Percentiles rank a stretch among this genome's conserved stretches.
Evolutionary conservation across 2,113 vertebrate genomes (phyloP).

Genomic region (Caloenas nicobarica): DNA sequence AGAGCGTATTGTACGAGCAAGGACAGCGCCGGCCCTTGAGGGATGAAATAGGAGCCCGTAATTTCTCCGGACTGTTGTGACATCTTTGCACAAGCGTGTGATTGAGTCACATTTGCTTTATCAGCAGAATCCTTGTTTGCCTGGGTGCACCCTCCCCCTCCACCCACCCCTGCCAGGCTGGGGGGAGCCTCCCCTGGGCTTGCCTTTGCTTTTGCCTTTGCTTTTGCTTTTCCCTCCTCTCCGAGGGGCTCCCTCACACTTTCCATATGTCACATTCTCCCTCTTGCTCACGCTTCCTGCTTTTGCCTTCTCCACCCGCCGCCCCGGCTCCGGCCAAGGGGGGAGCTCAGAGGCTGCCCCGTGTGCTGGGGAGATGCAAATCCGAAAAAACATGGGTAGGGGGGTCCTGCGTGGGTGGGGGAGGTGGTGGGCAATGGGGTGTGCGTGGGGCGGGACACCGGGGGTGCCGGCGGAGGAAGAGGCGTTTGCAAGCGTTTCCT

Average conservation of each 20-base stretch:
- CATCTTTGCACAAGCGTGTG: conserved; percentile 74
- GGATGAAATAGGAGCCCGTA: conserved; percentile 71
- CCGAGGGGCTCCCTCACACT: neutral
- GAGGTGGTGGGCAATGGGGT: neutral
- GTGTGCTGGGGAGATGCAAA: neutral
- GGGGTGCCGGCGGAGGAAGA: neutral
- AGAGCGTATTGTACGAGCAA: conserved; percentile 48
- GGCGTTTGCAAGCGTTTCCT: neutral
- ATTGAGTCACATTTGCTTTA: conserved; percentile 73
- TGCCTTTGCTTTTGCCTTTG: neutral
- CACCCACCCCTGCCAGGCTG: neutral
- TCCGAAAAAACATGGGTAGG: rapidly evolving
- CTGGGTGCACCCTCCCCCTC: conserved; percentile 37
- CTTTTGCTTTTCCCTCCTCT: neutral
- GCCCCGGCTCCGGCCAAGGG: neutral
- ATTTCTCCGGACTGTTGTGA: conserved; percentile 73
- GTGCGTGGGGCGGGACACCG: neutral
- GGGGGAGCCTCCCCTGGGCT: neutral
- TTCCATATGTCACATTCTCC: neutral
- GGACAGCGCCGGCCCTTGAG: conserved; percentile 53
- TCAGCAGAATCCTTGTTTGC: conserved; percentile 71
- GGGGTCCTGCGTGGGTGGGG: neutral
- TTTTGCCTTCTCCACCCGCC: neutral
- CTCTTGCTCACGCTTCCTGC: conserved; percentile 1
- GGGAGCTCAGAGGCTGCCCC: neutral